Evolutionary conservation across 2,113 vertebrate genomes (phyloP).

Genomic region (Ctenomys sociabilis): DNA sequence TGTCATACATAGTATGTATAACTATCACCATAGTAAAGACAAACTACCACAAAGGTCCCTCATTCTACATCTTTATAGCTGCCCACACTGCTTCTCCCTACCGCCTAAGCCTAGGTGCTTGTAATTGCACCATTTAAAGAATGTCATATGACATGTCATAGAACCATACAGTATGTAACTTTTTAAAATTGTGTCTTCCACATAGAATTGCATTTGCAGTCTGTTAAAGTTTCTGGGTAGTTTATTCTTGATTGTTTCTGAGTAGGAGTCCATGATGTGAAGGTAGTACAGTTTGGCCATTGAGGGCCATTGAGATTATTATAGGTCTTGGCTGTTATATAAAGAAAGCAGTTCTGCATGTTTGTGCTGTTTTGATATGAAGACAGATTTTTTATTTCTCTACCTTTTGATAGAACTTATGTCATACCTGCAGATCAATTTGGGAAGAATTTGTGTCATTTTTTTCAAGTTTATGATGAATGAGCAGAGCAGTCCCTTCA

Average conservation of each 20-base stretch:
- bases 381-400: constrained; percentile 3
- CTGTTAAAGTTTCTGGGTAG: background rate
- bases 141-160: background rate
- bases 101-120: background rate
- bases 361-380: background rate
- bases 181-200: background rate
- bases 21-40: background rate
- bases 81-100: background rate
- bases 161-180: background rate
- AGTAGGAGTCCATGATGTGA: background rate
- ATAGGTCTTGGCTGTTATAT: background rate
- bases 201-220: background rate
- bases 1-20: background rate
- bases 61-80: background rate
- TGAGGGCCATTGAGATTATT: background rate
- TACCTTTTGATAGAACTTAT: background rate
- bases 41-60: background rate
- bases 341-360: background rate
- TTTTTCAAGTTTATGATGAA: background rate
- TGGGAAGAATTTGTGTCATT: background rate
- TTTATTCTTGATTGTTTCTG: background rate
- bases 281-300: background rate
- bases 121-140: background rate
- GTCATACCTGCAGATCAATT: background rate
- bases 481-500: background rate